phyloP scores from a whole-genome alignment of 2,888 invertebrate species.

The Zygothrica quintamaculata region DNA sequence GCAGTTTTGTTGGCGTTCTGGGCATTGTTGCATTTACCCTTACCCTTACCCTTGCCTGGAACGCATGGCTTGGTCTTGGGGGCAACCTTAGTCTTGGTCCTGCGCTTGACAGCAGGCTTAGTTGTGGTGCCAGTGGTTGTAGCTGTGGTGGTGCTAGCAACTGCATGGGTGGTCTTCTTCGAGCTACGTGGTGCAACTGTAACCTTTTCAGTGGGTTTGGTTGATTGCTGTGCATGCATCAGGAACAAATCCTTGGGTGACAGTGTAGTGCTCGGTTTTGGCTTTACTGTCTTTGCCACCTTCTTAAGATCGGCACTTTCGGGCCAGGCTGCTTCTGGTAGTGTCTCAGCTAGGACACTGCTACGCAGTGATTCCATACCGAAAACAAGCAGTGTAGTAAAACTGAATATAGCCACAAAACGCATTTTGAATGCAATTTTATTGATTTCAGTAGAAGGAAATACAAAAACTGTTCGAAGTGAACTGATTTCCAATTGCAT shows the following conservation, averaged over 20 bases:
- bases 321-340: not conserved
- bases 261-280: constrained; percentile 23
- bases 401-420: constrained; percentile 14
- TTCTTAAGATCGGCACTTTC: not conserved
- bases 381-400: constrained; percentile 2
- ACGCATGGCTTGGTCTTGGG: constrained; percentile 5
- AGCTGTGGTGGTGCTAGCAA: not conserved
- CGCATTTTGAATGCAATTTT: constrained; percentile 24
- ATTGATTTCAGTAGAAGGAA: not conserved
- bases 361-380: constrained; percentile 6
- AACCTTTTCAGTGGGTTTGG: not conserved
- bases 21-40: not conserved
- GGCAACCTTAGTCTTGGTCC: constrained; percentile 4
- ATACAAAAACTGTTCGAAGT: constrained; percentile 8
- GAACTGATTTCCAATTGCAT: constrained; percentile 27
- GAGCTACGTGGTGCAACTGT: not conserved
- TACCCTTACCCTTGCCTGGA: not conserved
- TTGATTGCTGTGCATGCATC: constrained; percentile 25
- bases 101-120: not conserved
- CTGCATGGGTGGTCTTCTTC: not conserved
- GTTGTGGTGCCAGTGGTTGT: not conserved
- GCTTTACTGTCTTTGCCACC: not conserved
- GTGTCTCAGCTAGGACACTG: constrained; percentile 1
- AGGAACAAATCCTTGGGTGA: constrained; percentile 48
- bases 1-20: not conserved